phyloP scores from a whole-genome alignment of 2,888 invertebrate genomes.

The Pteria penguin region DNA sequence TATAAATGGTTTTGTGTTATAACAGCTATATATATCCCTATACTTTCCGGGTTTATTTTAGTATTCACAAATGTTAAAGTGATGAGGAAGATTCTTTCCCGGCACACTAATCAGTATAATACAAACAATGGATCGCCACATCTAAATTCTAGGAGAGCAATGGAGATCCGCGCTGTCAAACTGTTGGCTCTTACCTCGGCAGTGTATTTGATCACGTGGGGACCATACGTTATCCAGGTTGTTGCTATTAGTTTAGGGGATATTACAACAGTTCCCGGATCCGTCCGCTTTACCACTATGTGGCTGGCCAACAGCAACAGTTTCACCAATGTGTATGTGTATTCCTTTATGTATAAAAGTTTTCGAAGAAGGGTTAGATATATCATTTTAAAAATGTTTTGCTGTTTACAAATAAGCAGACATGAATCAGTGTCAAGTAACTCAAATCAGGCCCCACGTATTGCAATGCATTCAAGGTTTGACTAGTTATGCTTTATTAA shows the following conservation, averaged over 20 bases:
- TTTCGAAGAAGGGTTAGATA: slow-evolving; percentile 44
- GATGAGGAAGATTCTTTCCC: slow-evolving; percentile 25
- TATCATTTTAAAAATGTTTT: not conserved
- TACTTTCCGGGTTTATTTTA: slow-evolving; percentile 49
- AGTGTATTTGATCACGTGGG: slow-evolving; percentile 59
- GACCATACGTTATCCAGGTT: slow-evolving; percentile 54
- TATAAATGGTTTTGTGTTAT: slow-evolving; percentile 48
- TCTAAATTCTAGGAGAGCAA: slow-evolving; percentile 9
- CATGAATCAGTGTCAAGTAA: too few relatives aligned
- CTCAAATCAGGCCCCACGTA: too few relatives aligned
- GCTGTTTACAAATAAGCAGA: not conserved
- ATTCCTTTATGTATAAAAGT: slow-evolving; percentile 47
- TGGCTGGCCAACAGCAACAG: slow-evolving; percentile 61
- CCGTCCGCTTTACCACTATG: slow-evolving; percentile 42
- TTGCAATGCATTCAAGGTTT: too few relatives aligned
- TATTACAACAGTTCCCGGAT: slow-evolving; percentile 27
- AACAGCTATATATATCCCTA: slow-evolving; percentile 53
- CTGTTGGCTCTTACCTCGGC: slow-evolving; percentile 50
- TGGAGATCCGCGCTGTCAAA: slow-evolving; percentile 46
- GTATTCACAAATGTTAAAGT: slow-evolving; percentile 46
- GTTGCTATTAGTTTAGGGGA: slow-evolving; percentile 40
- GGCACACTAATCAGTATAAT: not conserved
- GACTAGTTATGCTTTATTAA: too few relatives aligned
- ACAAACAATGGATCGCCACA: not conserved
- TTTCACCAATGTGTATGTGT: slow-evolving; percentile 60